These are phyloP conservation scores for Ctenopoma kingsleyae DNA, from an alignment of 2,797 vertebrate species.

Conservation along the genomic window DNA sequence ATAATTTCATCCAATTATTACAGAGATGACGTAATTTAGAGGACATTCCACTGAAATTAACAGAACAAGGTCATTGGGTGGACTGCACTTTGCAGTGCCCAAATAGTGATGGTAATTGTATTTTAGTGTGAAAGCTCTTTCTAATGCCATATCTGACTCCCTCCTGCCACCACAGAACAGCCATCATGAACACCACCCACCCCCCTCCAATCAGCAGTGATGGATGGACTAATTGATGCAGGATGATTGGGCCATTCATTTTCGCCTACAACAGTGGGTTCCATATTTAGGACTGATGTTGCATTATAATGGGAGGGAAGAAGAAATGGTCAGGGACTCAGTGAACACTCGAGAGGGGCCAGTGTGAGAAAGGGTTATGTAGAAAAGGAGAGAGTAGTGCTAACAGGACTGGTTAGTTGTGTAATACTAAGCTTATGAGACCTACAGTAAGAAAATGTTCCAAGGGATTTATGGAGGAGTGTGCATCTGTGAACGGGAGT, in stretches of 20 bases:
- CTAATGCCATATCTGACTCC: slow-evolving; percentile 42
- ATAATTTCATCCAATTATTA: slow-evolving; percentile 35
- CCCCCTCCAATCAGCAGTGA: slow-evolving; percentile 76
- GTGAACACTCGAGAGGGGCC: slow-evolving; percentile 29
- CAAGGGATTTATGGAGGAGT: slow-evolving; percentile 57
- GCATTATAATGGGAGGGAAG: slow-evolving; percentile 58
- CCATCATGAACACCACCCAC: slow-evolving; percentile 24
- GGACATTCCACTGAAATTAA: slow-evolving; percentile 46
- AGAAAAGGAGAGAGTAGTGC: slow-evolving; percentile 8
- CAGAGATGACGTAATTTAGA: slow-evolving; percentile 41
- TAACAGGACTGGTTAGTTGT: slow-evolving; percentile 45
- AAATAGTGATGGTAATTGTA: slow-evolving; percentile 57
- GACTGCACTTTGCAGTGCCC: slow-evolving; percentile 21
- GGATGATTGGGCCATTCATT: slow-evolving; percentile 84
- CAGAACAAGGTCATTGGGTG: slow-evolving; percentile 63
- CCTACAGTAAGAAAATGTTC: slow-evolving; percentile 41
- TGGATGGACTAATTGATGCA: slow-evolving; percentile 87
- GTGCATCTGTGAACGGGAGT: slow-evolving; percentile 39
- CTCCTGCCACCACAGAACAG: slow-evolving; percentile 46
- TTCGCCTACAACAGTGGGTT: slow-evolving; percentile 71
- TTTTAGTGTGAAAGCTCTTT: slow-evolving; percentile 44
- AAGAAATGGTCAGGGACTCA: slow-evolving; percentile 39
- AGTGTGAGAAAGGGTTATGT: slow-evolving; percentile 16
- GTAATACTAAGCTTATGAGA: slow-evolving; percentile 55
- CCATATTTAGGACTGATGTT: slow-evolving; percentile 78